phyloP scores from a whole-genome alignment of 2,888 invertebrate species.

The Ichneumoninae sp. region DNA sequence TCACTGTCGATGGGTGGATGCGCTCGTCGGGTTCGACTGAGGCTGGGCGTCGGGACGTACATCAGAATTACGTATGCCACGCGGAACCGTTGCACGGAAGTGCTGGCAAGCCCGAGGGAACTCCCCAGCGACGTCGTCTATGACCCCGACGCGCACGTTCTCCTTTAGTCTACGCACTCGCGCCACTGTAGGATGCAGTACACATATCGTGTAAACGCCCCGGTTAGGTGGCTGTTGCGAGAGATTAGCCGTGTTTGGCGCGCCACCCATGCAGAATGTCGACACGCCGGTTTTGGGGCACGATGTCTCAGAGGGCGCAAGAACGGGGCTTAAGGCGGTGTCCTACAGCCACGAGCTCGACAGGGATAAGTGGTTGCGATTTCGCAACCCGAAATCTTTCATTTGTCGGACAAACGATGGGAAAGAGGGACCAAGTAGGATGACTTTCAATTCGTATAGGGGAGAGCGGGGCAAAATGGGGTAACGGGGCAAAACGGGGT shows the following conservation, averaged over 20 bases:
- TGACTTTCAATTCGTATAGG: no score
- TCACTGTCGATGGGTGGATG: slow-evolving; percentile 29
- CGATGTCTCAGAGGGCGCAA: slow-evolving; percentile 32
- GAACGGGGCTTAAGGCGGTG: slow-evolving; percentile 16
- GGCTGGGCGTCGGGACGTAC: slow-evolving; percentile 38
- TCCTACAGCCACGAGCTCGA: neutral
- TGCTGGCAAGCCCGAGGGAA: slow-evolving; percentile 37
- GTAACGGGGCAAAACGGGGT: no score
- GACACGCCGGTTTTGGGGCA: slow-evolving; percentile 46
- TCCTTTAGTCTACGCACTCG: slow-evolving; percentile 40
- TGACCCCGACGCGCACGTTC: slow-evolving; percentile 38
- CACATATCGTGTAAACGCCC: slow-evolving; percentile 53
- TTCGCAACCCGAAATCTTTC: neutral
- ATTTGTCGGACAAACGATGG: no score
- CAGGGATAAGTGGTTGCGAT: neutral
- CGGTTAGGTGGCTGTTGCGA: slow-evolving; percentile 49
- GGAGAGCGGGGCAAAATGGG: no score
- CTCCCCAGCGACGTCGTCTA: slow-evolving; percentile 29
- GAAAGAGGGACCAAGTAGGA: no score
- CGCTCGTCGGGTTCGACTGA: slow-evolving; percentile 24
- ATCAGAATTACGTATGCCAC: slow-evolving; percentile 55
- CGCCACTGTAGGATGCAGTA: slow-evolving; percentile 23
- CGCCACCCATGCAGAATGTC: slow-evolving; percentile 53
- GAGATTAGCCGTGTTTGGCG: slow-evolving; percentile 61
- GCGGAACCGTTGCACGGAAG: slow-evolving; percentile 29